These are phyloP conservation scores for Fistularia tabacaria DNA, from an alignment of 2,797 vertebrate species.

Conservation along the genomic window DNA sequence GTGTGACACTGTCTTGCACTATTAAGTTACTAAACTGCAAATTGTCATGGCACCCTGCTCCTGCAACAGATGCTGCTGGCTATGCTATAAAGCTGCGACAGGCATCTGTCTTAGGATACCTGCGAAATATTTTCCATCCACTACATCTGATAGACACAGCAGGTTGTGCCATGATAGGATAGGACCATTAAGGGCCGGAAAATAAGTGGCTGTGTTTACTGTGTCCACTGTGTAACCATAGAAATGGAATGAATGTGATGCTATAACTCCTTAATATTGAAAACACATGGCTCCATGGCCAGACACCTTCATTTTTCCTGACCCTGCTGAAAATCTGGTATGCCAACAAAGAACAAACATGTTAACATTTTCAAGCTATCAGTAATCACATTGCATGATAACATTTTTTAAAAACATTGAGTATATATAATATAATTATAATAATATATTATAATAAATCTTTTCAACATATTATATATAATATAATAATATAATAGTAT, in stretches of 20 bases:
- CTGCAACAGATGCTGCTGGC: constrained; percentile 12
- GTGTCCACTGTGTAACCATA: constrained; percentile 38
- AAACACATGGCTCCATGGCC: constrained; percentile 30
- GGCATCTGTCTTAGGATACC: constrained; percentile 38
- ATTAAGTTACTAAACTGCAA: constrained; percentile 40
- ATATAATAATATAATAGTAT: too few relatives aligned
- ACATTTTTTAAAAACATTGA: constrained; percentile 13
- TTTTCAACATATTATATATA: too few relatives aligned
- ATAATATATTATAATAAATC: too few relatives aligned
- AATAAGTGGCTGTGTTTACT: constrained; percentile 18
- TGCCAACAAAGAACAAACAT: constrained; percentile 8
- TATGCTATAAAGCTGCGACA: constrained; percentile 22
- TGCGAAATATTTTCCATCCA: constrained; percentile 37
- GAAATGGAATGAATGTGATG: constrained; percentile 38
- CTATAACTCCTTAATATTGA: constrained; percentile 38
- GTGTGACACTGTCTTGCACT: constrained; percentile 27
- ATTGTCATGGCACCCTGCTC: constrained; percentile 23
- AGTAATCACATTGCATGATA: constrained; percentile 11
- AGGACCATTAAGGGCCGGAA: constrained; percentile 10
- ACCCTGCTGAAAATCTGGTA: constrained; percentile 13
- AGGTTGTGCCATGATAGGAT: constrained; percentile 13
- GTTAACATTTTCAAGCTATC: constrained; percentile 4
- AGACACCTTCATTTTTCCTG: constrained; percentile 22
- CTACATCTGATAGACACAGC: constrained; percentile 15
- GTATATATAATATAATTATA: too few relatives aligned